These are phyloP conservation scores for Meiosimyza platycephala DNA, from an alignment of 2,888 invertebrate species.

Conservation along the genomic window DNA sequence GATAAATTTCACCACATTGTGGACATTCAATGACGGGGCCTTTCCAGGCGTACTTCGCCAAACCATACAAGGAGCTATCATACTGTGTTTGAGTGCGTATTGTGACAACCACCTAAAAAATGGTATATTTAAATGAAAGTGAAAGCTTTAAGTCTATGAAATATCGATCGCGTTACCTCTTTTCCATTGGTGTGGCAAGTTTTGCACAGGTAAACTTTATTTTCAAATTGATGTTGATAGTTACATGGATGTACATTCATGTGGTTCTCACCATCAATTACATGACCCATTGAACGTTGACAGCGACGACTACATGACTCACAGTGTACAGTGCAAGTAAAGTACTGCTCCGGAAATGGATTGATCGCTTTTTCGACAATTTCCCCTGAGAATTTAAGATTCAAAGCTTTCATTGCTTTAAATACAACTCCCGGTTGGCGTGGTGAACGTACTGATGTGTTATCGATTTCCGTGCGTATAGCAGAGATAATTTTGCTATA, in stretches of 20 bases:
- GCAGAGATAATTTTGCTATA: conserved; percentile 72
- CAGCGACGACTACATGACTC: conserved; percentile 76
- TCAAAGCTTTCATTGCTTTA: conserved; percentile 77
- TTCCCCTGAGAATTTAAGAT: conserved; percentile 80
- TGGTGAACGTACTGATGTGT: conserved; percentile 77
- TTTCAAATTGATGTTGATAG: conserved; percentile 82
- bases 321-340: conserved; percentile 79
- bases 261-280: conserved; percentile 73
- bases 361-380: conserved; percentile 73
- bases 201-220: conserved; percentile 75
- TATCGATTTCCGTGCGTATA: conserved; percentile 74
- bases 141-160: neutral
- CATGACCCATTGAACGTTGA: conserved; percentile 76
- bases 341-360: conserved; percentile 82
- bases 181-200: conserved; percentile 73
- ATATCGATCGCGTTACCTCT: conserved; percentile 59
- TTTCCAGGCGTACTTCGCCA: conserved; percentile 82
- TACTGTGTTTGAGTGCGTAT: conserved; percentile 56
- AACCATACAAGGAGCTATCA: conserved; percentile 73
- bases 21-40: conserved; percentile 83
- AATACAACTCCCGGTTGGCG: conserved; percentile 76
- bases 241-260: conserved; percentile 66
- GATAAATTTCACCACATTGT: conserved; percentile 71
- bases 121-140: neutral
- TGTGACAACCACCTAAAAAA: conserved; percentile 54